These are phyloP conservation scores for Carcinoscorpius rotundicauda DNA, from an alignment of 1,140 invertebrate species.

Conservation along the genomic window DNA sequence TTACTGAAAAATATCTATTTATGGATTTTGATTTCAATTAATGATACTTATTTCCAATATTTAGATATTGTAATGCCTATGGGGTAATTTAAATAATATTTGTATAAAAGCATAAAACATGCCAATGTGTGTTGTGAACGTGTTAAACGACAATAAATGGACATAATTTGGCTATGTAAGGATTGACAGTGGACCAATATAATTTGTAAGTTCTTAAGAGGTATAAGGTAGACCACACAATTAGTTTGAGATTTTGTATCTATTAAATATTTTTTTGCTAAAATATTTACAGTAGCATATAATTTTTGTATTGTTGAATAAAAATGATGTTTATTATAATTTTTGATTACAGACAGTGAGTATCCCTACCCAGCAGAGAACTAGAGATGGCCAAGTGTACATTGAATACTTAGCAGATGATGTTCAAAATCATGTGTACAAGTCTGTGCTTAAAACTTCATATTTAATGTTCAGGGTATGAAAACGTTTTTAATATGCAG, in stretches of 20 bases:
- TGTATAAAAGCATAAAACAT: too few species aligned
- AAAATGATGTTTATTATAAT: conserved; percentile 1
- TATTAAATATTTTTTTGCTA: not conserved
- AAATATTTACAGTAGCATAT: too few species aligned
- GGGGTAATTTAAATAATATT: too few species aligned
- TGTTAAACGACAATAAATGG: too few species aligned
- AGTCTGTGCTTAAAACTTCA: conserved; percentile 53
- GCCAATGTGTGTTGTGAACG: too few species aligned
- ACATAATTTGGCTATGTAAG: too few species aligned
- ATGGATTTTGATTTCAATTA: too few species aligned
- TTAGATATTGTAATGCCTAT: too few species aligned
- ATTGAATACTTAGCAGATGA: conserved; percentile 59
- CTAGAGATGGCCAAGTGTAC: conserved; percentile 50
- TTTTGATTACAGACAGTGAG: conserved; percentile 46
- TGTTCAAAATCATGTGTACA: conserved; percentile 61
- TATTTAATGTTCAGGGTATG: conserved; percentile 53
- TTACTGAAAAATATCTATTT: too few species aligned
- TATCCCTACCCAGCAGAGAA: conserved; percentile 50
- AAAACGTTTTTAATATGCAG: too few species aligned
- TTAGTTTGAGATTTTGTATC: not conserved
- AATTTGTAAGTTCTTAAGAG: not conserved
- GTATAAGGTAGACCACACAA: not conserved
- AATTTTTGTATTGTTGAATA: too few species aligned
- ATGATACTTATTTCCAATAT: too few species aligned
- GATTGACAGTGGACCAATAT: not conserved